phyloP scores from a whole-genome alignment of 2,113 vertebrate species.

The Gopherus evgoodei region DNA sequence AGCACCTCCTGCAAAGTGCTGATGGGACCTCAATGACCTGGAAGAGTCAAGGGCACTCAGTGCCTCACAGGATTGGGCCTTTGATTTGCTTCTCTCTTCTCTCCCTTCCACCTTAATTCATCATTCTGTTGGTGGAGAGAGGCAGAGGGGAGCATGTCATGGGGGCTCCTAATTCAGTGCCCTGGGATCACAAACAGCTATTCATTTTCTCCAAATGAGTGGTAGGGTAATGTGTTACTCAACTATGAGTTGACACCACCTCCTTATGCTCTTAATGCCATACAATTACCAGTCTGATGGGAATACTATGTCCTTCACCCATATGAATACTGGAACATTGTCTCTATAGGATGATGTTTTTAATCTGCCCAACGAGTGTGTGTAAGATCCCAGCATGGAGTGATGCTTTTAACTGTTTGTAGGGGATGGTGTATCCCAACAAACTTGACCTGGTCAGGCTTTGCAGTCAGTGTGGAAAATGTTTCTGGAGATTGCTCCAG shows the following conservation, averaged over 20 bases:
- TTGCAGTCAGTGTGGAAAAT: not conserved
- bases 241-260: fast-evolving
- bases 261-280: fast-evolving
- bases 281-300: not conserved
- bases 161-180: not conserved
- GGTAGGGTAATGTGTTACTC: not conserved
- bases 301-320: not conserved
- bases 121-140: not conserved
- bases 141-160: not conserved
- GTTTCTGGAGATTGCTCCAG: not conserved
- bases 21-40: not conserved
- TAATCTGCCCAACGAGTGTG: not conserved
- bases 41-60: not conserved
- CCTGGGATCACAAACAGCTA: not conserved
- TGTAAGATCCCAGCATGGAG: not conserved
- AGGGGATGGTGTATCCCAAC: not conserved
- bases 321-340: not conserved
- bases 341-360: fast-evolving
- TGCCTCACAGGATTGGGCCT: too few species aligned
- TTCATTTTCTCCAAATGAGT: fast-evolving
- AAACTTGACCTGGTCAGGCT: not conserved
- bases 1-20: not conserved
- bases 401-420: not conserved
- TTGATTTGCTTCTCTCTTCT: not conserved
- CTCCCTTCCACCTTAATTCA: not conserved